Percentiles rank a stretch among this genome's conserved stretches.
These are phyloP conservation scores for Campoplex capitator DNA, from an alignment of 2,888 invertebrate genomes.

Conservation along the genomic window DNA sequence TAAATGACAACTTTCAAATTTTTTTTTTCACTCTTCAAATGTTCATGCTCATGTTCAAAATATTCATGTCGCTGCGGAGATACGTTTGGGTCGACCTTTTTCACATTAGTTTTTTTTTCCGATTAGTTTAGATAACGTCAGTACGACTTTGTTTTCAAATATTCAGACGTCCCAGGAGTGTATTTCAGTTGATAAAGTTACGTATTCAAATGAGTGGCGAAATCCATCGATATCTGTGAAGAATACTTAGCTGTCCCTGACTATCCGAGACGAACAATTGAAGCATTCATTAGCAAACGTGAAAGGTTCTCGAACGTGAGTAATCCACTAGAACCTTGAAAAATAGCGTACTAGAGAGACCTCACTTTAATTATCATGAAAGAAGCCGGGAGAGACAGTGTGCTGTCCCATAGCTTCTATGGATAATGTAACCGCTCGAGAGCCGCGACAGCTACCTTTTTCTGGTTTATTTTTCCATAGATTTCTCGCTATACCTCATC, in stretches of 20 bases:
- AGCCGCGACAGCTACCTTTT: background rate
- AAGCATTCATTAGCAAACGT: slow-evolving; percentile 11
- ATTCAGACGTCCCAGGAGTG: background rate
- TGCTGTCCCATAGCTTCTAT: background rate
- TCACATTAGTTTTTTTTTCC: no score
- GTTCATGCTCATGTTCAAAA: no score
- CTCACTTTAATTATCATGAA: slow-evolving; percentile 46
- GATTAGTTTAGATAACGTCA: no score
- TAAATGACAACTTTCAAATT: no score
- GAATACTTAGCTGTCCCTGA: background rate
- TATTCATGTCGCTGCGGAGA: no score
- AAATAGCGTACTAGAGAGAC: slow-evolving; percentile 1
- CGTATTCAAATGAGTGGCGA: background rate
- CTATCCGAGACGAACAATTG: background rate
- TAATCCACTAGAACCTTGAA: slow-evolving; percentile 31
- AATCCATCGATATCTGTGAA: background rate
- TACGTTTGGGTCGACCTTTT: no score
- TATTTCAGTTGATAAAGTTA: background rate
- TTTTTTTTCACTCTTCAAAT: no score
- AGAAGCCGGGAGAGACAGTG: background rate
- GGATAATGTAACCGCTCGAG: background rate
- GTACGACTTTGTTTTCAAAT: background rate
- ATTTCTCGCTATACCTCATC: background rate
- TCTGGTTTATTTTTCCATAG: background rate
- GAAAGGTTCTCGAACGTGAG: slow-evolving; percentile 11